Percentiles rank a stretch among this genome's conserved stretches.
phyloP scores from a whole-genome alignment of 2,797 vertebrate species.

The Tragopan temminckii region DNA sequence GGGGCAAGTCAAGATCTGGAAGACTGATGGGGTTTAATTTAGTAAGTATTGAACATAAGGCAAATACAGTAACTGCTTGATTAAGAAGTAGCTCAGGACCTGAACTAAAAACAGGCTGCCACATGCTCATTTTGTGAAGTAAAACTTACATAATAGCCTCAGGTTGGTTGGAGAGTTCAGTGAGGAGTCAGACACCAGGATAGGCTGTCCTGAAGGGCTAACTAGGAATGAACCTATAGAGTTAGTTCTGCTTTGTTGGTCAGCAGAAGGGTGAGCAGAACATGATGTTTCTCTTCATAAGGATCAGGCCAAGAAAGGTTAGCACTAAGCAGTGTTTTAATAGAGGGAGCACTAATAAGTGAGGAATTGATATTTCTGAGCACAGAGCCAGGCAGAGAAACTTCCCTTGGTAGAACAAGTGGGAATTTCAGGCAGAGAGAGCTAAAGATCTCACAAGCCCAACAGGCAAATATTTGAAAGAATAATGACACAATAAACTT shows the following conservation, averaged over 20 bases:
- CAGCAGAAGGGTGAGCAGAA: neutral
- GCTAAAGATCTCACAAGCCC: conserved; percentile 24
- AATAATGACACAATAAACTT: conserved; percentile 50
- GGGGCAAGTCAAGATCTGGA: neutral
- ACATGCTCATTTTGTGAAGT: neutral
- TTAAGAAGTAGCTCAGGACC: neutral
- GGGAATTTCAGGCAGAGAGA: neutral
- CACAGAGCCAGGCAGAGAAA: neutral
- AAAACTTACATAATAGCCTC: conserved; percentile 9
- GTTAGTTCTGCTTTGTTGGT: neutral
- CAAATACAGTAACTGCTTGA: neutral
- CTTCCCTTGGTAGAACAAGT: conserved; percentile 8
- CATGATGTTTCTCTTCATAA: conserved; percentile 31
- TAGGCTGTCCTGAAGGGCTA: neutral
- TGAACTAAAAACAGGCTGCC: neutral
- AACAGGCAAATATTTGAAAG: conserved; percentile 59
- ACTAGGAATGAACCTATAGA: neutral
- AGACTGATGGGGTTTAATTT: neutral
- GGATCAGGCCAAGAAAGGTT: neutral
- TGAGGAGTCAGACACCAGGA: neutral
- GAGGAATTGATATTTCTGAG: conserved; percentile 40
- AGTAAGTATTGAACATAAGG: neutral
- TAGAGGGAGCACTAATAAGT: neutral
- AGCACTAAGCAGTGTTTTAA: neutral
- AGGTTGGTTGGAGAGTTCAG: neutral